Base-by-base conservation (phyloP, 2,888 invertebrate species). In the Nyleta sp. region DNA sequence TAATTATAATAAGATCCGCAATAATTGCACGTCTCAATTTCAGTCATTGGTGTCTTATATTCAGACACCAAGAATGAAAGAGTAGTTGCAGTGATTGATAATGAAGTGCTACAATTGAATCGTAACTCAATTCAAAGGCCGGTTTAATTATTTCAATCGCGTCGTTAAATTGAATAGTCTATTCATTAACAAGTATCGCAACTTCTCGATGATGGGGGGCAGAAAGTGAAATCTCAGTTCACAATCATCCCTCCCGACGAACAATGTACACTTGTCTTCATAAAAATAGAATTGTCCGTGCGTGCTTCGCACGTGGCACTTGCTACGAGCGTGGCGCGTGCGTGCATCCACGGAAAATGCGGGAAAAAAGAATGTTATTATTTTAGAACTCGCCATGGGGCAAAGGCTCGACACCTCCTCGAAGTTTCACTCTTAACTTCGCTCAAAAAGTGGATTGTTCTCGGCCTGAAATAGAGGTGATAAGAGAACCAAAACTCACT, bases 381-480 rank as follows among this genome's bases (percentile, higher is more conserved):
- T 90, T 90, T 90, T 89, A 88, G 89, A 88, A 85, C 89, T 88
- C 90, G 81, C 87, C 87, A 87, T 89, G 90, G 89, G 90, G 90
- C 87, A 88, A 83, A 85, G 77, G 83, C 83, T 80, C 84, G 87
- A 87, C 85, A 90, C 90, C 90, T 90, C 90, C 90, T 90, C 90
- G 90, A 89, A 90, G 90, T 88, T 89, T 86, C 86, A 84, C 81
- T n/a, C n/a, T n/a, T n/a, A n/a, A n/a, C n/a, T n/a, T n/a, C n/a
- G n/a, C n/a, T n/a, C n/a, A n/a, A n/a, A n/a, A 28, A 28, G 28
- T 28, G 28, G 28, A 28, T 8, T 28, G 7, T 28, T 28, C 28
- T 28, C 8, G 8, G 28, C 28, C 10, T 10, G 28, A 28, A 28
- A 28, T 28, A 28, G 28, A 28, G 7, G 7, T n/a, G n/a, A n/a